Evolutionary conservation across 2,113 vertebrate species (phyloP).

Genomic region (Myrmophylax atrothorax): DNA sequence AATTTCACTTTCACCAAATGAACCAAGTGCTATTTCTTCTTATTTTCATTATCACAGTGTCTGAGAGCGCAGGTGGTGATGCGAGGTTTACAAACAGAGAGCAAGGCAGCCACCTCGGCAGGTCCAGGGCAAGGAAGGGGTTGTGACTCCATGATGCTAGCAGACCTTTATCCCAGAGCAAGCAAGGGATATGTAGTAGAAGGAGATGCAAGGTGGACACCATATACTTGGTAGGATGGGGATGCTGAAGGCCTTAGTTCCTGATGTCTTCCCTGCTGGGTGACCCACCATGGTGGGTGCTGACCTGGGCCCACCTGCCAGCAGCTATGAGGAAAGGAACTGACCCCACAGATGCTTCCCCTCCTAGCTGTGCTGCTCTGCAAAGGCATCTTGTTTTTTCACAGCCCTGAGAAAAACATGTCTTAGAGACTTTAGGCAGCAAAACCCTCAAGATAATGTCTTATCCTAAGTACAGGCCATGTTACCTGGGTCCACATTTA

Average conservation of each 20-base stretch:
- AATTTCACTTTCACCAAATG: conserved; percentile 47
- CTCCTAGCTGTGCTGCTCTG: background rate
- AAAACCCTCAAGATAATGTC: background rate
- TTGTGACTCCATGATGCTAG: background rate
- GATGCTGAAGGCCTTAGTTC: background rate
- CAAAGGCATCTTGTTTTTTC: background rate
- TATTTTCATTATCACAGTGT: background rate
- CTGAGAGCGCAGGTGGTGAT: background rate
- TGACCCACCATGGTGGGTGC: background rate
- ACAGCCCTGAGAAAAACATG: accelerated
- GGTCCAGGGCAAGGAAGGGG: accelerated
- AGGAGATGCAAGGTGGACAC: background rate
- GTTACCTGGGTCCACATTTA: background rate
- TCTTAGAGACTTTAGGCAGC: background rate
- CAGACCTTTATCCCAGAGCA: background rate
- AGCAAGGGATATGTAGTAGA: background rate
- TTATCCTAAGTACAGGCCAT: background rate
- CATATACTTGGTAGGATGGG: background rate
- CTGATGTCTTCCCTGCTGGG: background rate
- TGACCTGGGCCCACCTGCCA: background rate
- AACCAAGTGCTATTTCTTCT: background rate
- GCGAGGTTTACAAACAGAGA: background rate
- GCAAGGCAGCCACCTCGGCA: background rate
- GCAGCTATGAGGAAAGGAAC: background rate
- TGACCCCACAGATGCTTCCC: background rate